Conservation (phyloP, 2,888 invertebrate genomes). For the Craniophora ligustri region DNA sequence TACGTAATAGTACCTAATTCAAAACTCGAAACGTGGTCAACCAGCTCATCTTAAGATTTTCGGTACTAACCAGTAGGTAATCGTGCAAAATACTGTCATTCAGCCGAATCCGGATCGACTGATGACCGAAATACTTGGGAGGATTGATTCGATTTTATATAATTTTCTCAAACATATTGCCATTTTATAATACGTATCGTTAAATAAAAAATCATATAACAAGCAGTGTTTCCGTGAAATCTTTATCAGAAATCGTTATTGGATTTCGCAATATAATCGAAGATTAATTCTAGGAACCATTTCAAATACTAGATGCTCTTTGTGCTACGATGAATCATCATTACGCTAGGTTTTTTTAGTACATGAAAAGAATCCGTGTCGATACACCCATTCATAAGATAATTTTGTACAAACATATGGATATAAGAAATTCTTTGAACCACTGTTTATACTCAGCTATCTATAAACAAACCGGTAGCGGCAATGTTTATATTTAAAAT, state of each 20-base stretch:
- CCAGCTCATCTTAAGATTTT: too few species aligned
- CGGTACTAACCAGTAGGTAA: too few species aligned
- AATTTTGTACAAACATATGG: slow-evolving; percentile 11
- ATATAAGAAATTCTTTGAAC: slow-evolving; percentile 18
- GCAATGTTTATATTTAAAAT: slow-evolving; percentile 32
- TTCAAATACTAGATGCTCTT: background rate
- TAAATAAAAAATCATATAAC: too few species aligned
- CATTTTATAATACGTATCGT: too few species aligned
- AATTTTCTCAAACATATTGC: too few species aligned
- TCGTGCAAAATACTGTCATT: too few species aligned
- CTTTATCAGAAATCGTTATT: background rate
- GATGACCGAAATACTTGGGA: too few species aligned
- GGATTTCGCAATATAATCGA: background rate
- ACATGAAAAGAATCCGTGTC: slow-evolving; percentile 4
- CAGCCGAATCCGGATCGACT: too few species aligned
- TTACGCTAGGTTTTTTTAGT: slow-evolving; percentile 1
- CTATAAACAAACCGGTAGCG: slow-evolving; percentile 13
- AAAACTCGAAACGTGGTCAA: too few species aligned
- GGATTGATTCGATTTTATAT: too few species aligned
- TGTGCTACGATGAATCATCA: slow-evolving; percentile 9
- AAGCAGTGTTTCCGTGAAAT: background rate
- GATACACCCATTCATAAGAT: slow-evolving; percentile 15
- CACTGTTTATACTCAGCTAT: slow-evolving; percentile 25
- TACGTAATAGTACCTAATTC: too few species aligned
- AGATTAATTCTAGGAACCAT: slow-evolving; percentile 2